Conservation (phyloP, 2,888 invertebrate species). For the Hoplodrina blanda region DNA sequence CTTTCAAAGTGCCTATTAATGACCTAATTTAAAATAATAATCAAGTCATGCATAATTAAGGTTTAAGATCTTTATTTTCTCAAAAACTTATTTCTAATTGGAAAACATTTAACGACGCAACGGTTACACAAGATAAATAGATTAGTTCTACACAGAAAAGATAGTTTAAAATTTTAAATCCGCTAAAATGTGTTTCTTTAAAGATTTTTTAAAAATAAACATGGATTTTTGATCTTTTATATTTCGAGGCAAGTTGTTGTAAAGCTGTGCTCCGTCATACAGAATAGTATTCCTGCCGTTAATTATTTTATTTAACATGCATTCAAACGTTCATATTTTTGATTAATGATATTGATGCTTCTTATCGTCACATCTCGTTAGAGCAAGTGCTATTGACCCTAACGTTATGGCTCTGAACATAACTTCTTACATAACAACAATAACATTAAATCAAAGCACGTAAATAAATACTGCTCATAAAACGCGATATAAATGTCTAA, state of each 20-base stretch:
- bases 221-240: no score
- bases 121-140: no score
- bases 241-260: no score
- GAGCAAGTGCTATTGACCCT: conserved; percentile 22
- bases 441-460: conserved; percentile 48
- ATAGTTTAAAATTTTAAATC: no score
- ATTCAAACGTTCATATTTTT: conserved; percentile 4
- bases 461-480: conserved; percentile 43
- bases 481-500: conserved; percentile 25
- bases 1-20: background rate
- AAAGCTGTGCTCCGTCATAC: no score
- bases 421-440: conserved; percentile 43
- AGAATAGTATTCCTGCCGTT: no score
- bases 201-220: no score
- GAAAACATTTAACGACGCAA: no score
- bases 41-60: background rate
- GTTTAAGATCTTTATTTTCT: no score
- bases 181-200: no score
- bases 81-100: no score
- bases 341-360: background rate
- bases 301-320: background rate
- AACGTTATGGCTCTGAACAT: background rate
- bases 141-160: no score
- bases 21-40: background rate
- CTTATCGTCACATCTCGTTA: conserved; percentile 1